Percentiles rank a stretch among this genome's conserved stretches.
phyloP scores from a whole-genome alignment of 37 sponge, comb jelly and placozoan species.

The Hexactinellida sp. region DNA sequence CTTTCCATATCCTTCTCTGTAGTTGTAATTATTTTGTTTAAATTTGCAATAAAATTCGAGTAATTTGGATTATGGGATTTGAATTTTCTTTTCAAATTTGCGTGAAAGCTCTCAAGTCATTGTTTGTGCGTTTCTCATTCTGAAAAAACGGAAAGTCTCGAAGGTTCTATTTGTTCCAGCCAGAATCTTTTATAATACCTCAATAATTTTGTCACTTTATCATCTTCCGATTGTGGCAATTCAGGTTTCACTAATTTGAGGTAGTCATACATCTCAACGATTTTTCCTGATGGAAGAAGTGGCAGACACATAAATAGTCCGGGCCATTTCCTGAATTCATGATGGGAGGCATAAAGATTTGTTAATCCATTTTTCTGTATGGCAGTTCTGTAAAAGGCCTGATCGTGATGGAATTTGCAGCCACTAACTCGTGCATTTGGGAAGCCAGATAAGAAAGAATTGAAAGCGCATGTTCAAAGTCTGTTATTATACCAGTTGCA shows the following conservation, averaged over 20 bases:
- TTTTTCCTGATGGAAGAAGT: background rate
- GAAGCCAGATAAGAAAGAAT: background rate
- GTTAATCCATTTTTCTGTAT: background rate
- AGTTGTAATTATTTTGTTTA: background rate
- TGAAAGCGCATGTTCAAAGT: background rate
- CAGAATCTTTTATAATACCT: background rate
- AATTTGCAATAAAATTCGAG: background rate
- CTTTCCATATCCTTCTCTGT: too few species aligned
- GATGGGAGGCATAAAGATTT: background rate
- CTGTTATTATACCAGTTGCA: background rate
- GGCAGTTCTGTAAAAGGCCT: background rate
- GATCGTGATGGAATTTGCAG: background rate
- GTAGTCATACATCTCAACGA: background rate
- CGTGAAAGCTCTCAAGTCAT: too few species aligned
- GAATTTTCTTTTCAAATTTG: too few species aligned
- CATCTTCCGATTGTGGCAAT: background rate
- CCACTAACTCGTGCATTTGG: background rate
- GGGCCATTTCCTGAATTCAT: background rate
- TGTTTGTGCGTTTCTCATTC: background rate
- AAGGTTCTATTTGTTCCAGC: background rate
- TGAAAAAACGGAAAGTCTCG: too few species aligned
- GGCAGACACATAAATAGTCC: background rate
- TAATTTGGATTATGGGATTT: too few species aligned
- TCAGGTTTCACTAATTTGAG: background rate
- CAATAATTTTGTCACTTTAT: background rate